Base-by-base conservation (phyloP, 1,140 invertebrate genomes). In the Muscidifurax raptorellus region DNA sequence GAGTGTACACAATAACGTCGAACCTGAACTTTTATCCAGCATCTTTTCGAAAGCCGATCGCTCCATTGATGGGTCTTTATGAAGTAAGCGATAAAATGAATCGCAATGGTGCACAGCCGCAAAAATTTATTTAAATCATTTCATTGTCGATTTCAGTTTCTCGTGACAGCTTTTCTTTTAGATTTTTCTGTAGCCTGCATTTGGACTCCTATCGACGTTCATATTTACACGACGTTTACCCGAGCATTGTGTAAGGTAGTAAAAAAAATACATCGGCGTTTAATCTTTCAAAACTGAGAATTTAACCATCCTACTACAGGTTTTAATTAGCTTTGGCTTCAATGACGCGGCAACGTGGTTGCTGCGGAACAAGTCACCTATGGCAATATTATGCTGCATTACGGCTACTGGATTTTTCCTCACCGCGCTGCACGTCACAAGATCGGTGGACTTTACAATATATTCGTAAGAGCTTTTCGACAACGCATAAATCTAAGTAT, bases 191-290 rank as follows among this genome's bases (percentile, higher is more conserved):
- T 88, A 0, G 86, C 87, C 5, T 91, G 88, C 76, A 85, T 91
- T 10, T 91, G 91, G 90, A 87, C 85, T 15, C 90, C 90, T 0
- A 88, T 91, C 2, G 88, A 91, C n/a, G 69, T 88, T 25, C 74
- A 89, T 12, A 80, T 91, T 0, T 69, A 89, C 6, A 88, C 84
- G 13, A 88, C 86, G 1, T 12, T 90, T 0, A 88, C 89, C 0
- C 85, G 83, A 47, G 47, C 72, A n/a, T 12, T 90, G 75, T 87
- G 44, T 47, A 85, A 88, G 27, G 91, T 91, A 71, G 30, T 27
- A 5, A 2, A n/a, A 66, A 22, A 66, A 66, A 66, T 32, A 5
- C 32, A 32, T 32, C 32, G 32, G 32, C 32, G n/a, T n/a, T n/a
- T 36, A 7, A 36, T 36, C 32, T 36, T 36, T 36, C 9, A 0